A percentile compares a stretch with the other conserved stretches of the same genome.
Evolutionary conservation across 2,113 vertebrate genomes (phyloP).

Genomic region (Deroptyus accipitrinus): DNA sequence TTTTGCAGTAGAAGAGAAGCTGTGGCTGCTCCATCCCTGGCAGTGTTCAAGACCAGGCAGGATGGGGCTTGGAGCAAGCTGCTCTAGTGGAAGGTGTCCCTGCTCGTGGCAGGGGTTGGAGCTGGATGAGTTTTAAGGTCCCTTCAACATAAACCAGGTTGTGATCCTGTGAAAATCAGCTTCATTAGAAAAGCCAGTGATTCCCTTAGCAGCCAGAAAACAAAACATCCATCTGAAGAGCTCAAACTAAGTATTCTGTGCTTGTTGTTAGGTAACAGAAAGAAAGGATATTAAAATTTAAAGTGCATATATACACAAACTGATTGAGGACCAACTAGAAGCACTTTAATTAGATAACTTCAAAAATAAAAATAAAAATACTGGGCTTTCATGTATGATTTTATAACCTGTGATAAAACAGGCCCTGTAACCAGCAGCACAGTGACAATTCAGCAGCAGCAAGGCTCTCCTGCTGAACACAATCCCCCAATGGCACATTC

Average conservation of each 20-base stretch:
- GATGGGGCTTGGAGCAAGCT: not conserved
- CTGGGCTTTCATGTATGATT: not conserved
- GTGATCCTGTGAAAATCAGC: not conserved
- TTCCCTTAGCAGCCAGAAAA: not conserved
- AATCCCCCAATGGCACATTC: not conserved
- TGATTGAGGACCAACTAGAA: not conserved
- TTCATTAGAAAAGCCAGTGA: not conserved
- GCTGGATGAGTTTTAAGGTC: not conserved
- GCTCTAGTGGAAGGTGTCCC: not conserved
- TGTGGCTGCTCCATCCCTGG: not conserved
- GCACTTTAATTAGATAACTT: not conserved
- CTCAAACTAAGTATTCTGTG: not conserved
- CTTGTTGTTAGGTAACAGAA: not conserved
- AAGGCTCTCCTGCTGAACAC: rapidly evolving
- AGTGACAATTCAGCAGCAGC: not conserved
- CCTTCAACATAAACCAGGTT: not conserved
- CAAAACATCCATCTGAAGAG: not conserved
- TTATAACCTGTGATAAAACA: not conserved
- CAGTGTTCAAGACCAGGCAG: not conserved
- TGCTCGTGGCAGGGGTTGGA: not conserved
- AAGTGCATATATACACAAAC: not conserved
- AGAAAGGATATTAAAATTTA: not conserved
- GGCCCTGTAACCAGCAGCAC: not conserved
- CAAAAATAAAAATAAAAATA: not conserved
- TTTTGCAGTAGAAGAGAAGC: not conserved